A percentile compares a stretch with the other conserved stretches of the same genome.
These are phyloP conservation scores for Echinometra lucunter DNA, from an alignment of 53 echinoderm and acorn worm genomes.

Conservation along the genomic window DNA sequence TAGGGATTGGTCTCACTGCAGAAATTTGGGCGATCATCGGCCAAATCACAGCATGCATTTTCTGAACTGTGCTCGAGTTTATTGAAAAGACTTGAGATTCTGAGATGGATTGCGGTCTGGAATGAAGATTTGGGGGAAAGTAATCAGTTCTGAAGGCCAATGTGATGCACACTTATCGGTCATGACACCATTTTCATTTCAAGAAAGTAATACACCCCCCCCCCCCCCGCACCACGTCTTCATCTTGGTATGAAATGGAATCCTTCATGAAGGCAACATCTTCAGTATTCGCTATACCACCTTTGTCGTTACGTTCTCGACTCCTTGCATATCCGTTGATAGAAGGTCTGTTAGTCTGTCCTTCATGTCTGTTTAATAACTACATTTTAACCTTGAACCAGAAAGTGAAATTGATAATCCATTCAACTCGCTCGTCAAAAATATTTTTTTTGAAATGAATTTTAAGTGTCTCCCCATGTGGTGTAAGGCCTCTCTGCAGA, in stretches of 20 bases:
- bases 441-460: too few relatives aligned
- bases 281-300: slow-evolving; percentile 41
- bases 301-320: background rate
- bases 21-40: background rate
- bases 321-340: background rate
- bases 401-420: slow-evolving; percentile 58
- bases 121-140: background rate
- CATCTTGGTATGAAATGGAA: slow-evolving; percentile 24
- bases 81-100: background rate
- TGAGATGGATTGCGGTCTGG: background rate
- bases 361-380: background rate
- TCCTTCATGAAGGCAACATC: slow-evolving; percentile 2
- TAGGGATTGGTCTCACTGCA: background rate
- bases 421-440: background rate
- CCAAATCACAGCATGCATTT: slow-evolving; percentile 45
- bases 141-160: background rate
- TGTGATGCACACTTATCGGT: slow-evolving; percentile 41
- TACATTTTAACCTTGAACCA: slow-evolving; percentile 46
- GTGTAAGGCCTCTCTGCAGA: background rate
- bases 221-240: background rate
- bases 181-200: slow-evolving; percentile 40
- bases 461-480: slow-evolving; percentile 24
- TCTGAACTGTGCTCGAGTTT: background rate
- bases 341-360: background rate
- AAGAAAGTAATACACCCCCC: too few relatives aligned